Evolutionary conservation across 2,113 vertebrate species (phyloP).

Genomic region (Sphaerodactylus townsendi): DNA sequence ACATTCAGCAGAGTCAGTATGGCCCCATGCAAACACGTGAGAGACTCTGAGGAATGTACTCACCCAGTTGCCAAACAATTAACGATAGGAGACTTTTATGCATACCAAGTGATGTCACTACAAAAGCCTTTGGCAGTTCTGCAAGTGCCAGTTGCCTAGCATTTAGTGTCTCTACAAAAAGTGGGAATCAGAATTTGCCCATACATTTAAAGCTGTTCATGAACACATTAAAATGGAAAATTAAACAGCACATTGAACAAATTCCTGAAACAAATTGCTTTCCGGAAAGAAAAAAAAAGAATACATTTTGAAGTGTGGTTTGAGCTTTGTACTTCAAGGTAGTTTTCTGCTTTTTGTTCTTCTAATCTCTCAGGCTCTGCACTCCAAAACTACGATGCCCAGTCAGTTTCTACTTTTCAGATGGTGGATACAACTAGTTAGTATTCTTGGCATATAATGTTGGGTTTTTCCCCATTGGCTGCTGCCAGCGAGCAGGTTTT

Average conservation of each 20-base stretch:
- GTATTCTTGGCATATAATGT: conserved; percentile 41
- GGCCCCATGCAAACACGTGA: too few species aligned
- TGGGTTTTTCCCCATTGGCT: conserved; percentile 20
- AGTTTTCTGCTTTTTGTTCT: background rate
- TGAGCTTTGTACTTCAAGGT: conserved; percentile 46
- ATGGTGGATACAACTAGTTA: conserved; percentile 54
- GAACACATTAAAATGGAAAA: conserved; percentile 55
- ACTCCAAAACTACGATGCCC: conserved; percentile 51
- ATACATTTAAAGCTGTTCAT: conserved; percentile 58
- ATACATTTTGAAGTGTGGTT: conserved; percentile 26
- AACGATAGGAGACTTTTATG: too few species aligned
- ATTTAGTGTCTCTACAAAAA: conserved; percentile 52
- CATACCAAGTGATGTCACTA: conserved; percentile 29
- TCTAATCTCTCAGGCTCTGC: conserved; percentile 35
- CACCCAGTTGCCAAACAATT: too few species aligned
- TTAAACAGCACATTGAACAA: conserved; percentile 53
- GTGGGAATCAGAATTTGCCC: conserved; percentile 54
- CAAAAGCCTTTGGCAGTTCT: background rate
- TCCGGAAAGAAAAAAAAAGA: conserved; percentile 36
- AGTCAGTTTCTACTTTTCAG: conserved; percentile 61
- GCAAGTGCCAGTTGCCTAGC: conserved; percentile 46
- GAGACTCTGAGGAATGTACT: too few species aligned
- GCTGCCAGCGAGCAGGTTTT: conserved; percentile 35
- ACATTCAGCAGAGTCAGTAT: too few species aligned
- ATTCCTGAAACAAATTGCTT: conserved; percentile 53